A percentile compares a stretch with the other conserved stretches of the same genome.
Conservation (phyloP, 2,888 invertebrate genomes). For the Agrochola macilenta region DNA sequence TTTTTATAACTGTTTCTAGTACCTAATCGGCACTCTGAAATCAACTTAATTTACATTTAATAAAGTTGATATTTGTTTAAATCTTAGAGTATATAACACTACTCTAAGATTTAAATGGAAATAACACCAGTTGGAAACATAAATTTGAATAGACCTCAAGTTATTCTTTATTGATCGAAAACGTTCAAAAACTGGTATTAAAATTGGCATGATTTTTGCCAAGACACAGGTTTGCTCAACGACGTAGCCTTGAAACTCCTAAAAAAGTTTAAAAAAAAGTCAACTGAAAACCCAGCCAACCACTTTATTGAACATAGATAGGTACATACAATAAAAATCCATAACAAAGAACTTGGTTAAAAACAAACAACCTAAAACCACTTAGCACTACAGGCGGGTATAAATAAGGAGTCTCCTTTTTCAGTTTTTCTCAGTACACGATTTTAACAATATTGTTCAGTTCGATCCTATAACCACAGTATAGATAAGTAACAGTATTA, state of each 20-base stretch:
- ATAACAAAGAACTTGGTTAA: neutral
- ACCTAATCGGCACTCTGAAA: no score
- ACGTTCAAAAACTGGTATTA: no score
- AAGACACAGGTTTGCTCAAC: neutral
- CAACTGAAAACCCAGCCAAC: neutral
- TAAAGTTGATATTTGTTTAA: no score
- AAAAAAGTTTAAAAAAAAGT: neutral
- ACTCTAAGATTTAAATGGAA: no score
- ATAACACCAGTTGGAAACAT: no score
- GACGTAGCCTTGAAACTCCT: neutral
- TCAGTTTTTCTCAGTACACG: neutral
- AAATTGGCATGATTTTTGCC: neutral
- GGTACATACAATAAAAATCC: neutral
- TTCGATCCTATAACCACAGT: no score
- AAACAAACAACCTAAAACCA: slow-evolving; percentile 3
- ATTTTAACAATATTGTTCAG: neutral
- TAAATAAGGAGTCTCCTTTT: neutral
- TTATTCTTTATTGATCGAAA: no score
- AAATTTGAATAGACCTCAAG: no score
- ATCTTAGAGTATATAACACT: no score
- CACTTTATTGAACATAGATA: neutral
- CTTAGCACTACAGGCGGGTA: neutral
- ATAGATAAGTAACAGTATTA: no score
- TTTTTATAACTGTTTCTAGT: no score
- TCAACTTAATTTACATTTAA: no score